Evolutionary conservation across 2,888 invertebrate genomes (phyloP).

Genomic region (Leptogaster cylindrica): DNA sequence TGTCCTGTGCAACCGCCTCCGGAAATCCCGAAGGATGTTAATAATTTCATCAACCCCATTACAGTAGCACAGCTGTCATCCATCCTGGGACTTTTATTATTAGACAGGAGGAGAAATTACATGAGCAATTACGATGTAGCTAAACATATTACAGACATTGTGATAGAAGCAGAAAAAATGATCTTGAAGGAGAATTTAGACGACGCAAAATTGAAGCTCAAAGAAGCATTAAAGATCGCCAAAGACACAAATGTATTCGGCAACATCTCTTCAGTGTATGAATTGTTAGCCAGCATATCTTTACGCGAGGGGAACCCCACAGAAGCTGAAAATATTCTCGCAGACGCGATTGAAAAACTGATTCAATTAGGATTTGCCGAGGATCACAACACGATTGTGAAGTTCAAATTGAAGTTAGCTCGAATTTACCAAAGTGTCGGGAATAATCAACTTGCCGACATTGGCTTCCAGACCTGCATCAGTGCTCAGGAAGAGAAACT

Average conservation of each 20-base stretch:
- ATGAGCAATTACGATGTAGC: conserved; percentile 44
- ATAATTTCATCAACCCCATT: too few relatives aligned
- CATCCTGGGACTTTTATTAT: too few relatives aligned
- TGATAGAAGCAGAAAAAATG: conserved; percentile 45
- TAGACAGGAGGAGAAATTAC: too few relatives aligned
- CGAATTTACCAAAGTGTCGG: conserved; percentile 60
- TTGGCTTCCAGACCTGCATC: conserved; percentile 61
- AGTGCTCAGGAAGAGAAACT: conserved; percentile 59
- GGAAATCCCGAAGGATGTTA: too few relatives aligned
- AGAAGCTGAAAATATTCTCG: conserved; percentile 60
- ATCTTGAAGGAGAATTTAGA: conserved; percentile 53
- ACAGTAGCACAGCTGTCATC: too few relatives aligned
- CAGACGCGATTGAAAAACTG: conserved; percentile 60
- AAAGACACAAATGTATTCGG: conserved; percentile 57
- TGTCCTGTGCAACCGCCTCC: too few relatives aligned
- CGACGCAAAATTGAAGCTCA: conserved; percentile 58
- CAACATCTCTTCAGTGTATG: conserved; percentile 55
- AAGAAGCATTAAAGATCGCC: conserved; percentile 60
- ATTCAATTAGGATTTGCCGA: conserved; percentile 57
- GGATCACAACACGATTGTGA: conserved; percentile 59
- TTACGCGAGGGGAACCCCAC: conserved; percentile 58
- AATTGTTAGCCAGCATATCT: conserved; percentile 61
- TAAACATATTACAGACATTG: conserved; percentile 46
- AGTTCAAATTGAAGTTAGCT: conserved; percentile 61
- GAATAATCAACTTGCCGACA: conserved; percentile 59